Conservation (phyloP, 2,113 vertebrate genomes). For the Puffinus mauretanicus region DNA sequence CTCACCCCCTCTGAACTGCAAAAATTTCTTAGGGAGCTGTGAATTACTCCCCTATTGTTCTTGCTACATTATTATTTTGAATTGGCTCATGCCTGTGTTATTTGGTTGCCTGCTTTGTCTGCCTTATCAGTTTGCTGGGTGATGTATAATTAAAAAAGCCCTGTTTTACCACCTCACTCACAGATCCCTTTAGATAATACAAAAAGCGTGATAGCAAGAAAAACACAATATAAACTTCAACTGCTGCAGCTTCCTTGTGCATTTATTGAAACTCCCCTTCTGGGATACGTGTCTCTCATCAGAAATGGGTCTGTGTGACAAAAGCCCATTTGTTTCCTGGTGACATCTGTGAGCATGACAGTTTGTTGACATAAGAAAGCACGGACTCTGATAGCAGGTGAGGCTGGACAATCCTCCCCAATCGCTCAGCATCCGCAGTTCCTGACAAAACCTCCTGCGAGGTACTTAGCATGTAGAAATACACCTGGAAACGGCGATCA, state of each 20-base stretch:
- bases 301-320: neutral
- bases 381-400: neutral
- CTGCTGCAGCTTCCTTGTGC: neutral
- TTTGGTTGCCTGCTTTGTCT: conserved; percentile 17
- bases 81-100: neutral
- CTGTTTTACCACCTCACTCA: conserved; percentile 38
- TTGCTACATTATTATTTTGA: conserved; percentile 46
- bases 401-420: neutral
- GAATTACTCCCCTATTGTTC: conserved; percentile 38
- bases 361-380: neutral
- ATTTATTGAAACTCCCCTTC: neutral
- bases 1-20: neutral
- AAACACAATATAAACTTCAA: neutral
- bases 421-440: neutral
- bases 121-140: conserved; percentile 30
- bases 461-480: neutral
- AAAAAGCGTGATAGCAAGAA: neutral
- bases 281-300: neutral
- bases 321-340: neutral
- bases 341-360: neutral
- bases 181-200: conserved; percentile 8
- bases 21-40: neutral
- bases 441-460: neutral
- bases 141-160: conserved; percentile 49
- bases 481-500: neutral